Evolutionary conservation across 2,797 vertebrate species (phyloP).

Genomic region (Sebastiscus albofasciatus): DNA sequence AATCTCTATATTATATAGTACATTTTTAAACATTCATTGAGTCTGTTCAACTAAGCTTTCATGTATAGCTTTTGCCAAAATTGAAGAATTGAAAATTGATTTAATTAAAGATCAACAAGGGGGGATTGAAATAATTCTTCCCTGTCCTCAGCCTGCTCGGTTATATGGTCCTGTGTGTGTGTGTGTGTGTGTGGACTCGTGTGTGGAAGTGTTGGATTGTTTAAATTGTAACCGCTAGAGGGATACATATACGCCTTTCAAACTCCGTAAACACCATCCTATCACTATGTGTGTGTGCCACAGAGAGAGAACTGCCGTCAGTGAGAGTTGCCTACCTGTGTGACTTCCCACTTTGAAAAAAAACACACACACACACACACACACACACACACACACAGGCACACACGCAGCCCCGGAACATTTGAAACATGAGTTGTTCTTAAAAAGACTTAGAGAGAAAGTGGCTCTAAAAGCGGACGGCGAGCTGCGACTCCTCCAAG

Average conservation of each 20-base stretch:
- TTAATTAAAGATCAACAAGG: neutral
- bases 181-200: constrained; percentile 17
- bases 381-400: neutral
- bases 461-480: constrained; percentile 76
- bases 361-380: neutral
- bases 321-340: constrained; percentile 87
- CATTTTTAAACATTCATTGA: neutral
- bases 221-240: constrained; percentile 85
- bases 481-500: constrained; percentile 74
- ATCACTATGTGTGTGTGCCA: constrained; percentile 84
- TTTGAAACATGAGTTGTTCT: constrained; percentile 84
- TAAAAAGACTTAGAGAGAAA: constrained; percentile 80
- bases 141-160: neutral
- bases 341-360: constrained; percentile 82
- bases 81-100: neutral
- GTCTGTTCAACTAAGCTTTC: neutral
- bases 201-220: constrained; percentile 71
- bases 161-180: constrained; percentile 15
- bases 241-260: constrained; percentile 78
- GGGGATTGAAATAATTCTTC: neutral
- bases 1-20: neutral
- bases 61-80: too few species aligned
- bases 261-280: constrained; percentile 83
- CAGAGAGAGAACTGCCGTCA: constrained; percentile 80
- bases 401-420: constrained; percentile 68